These are phyloP conservation scores for Epistrophe eligans DNA, from an alignment of 2,888 invertebrate genomes.

Conservation along the genomic window DNA sequence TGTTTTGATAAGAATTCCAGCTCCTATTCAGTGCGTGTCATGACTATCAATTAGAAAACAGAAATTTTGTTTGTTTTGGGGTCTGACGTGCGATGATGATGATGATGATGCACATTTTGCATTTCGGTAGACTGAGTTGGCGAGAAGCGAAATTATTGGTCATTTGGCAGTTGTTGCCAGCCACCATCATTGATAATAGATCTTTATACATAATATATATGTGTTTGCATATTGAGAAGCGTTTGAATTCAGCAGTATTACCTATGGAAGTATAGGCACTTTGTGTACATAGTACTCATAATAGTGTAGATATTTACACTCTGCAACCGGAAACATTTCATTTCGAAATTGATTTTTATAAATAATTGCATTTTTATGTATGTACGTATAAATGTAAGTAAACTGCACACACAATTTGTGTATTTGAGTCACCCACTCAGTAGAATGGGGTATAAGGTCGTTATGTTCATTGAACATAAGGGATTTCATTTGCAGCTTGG, in stretches of 20 bases:
- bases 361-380: too few relatives aligned
- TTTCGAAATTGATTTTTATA: too few relatives aligned
- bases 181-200: conserved; percentile 7
- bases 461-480: too few relatives aligned
- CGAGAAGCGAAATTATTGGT: neutral
- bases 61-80: conserved; percentile 52
- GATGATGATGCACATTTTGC: conserved; percentile 29
- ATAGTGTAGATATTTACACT: too few relatives aligned
- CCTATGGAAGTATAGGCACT: too few relatives aligned
- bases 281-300: too few relatives aligned
- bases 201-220: neutral
- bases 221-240: neutral
- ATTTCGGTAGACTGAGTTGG: neutral
- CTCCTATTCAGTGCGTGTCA: conserved; percentile 32
- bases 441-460: too few relatives aligned
- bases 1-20: conserved; percentile 49
- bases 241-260: conserved; percentile 50
- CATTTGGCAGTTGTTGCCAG: neutral
- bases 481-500: too few relatives aligned
- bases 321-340: too few relatives aligned
- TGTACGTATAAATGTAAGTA: too few relatives aligned
- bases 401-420: too few relatives aligned
- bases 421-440: too few relatives aligned
- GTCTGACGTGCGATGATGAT: neutral
- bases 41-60: conserved; percentile 55